Evolutionary conservation across 2,797 vertebrate genomes (phyloP), one percentile per base, ranked within the genome.

Genomic region (Alosa sapidissima): DNA sequence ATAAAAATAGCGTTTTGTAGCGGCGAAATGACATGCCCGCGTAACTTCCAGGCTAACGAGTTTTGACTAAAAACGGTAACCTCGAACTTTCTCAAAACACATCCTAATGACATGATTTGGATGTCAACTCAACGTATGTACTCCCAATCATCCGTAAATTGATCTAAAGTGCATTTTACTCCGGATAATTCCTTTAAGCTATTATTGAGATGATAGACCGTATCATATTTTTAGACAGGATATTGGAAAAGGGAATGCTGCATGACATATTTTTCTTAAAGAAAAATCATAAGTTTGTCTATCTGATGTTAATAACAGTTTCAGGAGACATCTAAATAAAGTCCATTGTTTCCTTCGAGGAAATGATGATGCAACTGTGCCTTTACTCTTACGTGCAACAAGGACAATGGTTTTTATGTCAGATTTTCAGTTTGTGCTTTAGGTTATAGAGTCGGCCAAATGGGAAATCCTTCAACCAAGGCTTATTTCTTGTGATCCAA

Each of bases 201-300:
- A 65, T 81, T 84, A 58, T 48, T 47, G 49, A 81, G 45, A 84
- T 84, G 51, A 24, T 11, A 21, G 47, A 81, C 84, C 14, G 54
- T 84, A 81, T 82, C 16, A 28, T 58, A 83, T 83, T 87, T 83
- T 62, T 5, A 55, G 81, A 84, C 36, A 84, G 82, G 82, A 85
- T 85, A 85, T 85, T 81, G 81, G 83, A 83, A 75, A 83, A 72
- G 21, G 54, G 81, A 55, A 51, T 81, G 83, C 55, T 68, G 16
- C 24, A 81, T 83, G 48, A 52, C 54, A 60, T 84, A 28, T 84
- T 75, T 84, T 47, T 84, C 49, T 75, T 14, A 75, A 75, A 19
- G 33, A 75, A 41, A 45, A 45, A 41, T 19, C 68, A 41, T 16
- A 16, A 16, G 13, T 72, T 36, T 45, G 68, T 7, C 68, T 75